phyloP scores from a whole-genome alignment of 2,113 vertebrate species.

The Paradisaea rubra region DNA sequence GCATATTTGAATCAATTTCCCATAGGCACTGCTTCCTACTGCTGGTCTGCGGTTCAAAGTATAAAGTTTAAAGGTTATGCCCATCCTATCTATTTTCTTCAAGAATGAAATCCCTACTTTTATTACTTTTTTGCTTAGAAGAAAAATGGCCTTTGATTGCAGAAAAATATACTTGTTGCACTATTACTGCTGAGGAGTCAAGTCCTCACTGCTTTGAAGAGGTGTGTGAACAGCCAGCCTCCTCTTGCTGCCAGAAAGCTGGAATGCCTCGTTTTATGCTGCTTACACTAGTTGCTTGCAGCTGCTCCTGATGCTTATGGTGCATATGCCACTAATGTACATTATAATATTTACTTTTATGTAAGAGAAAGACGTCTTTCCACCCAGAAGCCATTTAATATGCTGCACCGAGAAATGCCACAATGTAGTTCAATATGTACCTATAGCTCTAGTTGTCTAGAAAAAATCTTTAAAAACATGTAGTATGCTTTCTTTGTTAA shows the following conservation, averaged over 20 bases:
- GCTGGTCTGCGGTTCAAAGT: not conserved
- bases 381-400: not conserved
- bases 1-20: not conserved
- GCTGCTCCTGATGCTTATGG: not conserved
- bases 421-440: not conserved
- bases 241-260: not conserved
- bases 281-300: not conserved
- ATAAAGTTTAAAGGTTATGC: not conserved
- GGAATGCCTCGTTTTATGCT: not conserved
- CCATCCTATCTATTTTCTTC: not conserved
- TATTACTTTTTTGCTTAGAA: not conserved
- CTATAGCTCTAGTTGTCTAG: not conserved
- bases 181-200: not conserved
- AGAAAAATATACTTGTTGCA: not conserved
- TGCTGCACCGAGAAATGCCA: not conserved
- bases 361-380: not conserved
- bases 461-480: not conserved
- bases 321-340: not conserved
- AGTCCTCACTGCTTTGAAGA: conserved; percentile 2
- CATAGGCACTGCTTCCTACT: not conserved
- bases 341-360: not conserved
- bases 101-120: not conserved
- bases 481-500: not conserved
- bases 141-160: conserved; percentile 8
- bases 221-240: not conserved